These are phyloP conservation scores for Cerceris ruficornis DNA, from an alignment of 2,888 invertebrate genomes.

Conservation along the genomic window DNA sequence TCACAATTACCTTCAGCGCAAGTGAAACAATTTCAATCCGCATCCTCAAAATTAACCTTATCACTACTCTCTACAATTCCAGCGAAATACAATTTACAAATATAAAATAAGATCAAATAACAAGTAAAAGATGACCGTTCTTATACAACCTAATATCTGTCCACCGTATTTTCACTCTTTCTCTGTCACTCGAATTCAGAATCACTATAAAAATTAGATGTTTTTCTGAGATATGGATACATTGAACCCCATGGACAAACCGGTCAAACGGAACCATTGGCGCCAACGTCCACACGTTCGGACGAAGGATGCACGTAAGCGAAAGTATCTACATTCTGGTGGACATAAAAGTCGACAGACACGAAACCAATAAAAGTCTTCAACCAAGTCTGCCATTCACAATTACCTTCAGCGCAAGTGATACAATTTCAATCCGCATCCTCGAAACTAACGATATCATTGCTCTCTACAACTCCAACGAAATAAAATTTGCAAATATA, in stretches of 20 bases:
- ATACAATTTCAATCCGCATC: too few species aligned
- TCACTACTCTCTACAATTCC: not conserved
- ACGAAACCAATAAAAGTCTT: slow-evolving; percentile 38
- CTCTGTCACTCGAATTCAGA: too few species aligned
- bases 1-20: not conserved
- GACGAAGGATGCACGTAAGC: slow-evolving; percentile 27
- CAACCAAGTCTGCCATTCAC: not conserved
- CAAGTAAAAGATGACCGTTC: not conserved
- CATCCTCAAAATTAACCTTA: too few species aligned
- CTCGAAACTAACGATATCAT: too few species aligned
- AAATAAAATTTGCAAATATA: not conserved
- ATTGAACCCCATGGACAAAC: slow-evolving; percentile 22
- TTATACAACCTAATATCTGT: not conserved
- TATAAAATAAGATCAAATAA: not conserved
- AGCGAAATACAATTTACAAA: not conserved
- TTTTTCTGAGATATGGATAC: slow-evolving; percentile 34
- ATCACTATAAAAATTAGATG: slow-evolving; percentile 21
- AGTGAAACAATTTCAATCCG: too few species aligned
- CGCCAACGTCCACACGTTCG: slow-evolving; percentile 48
- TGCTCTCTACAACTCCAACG: not conserved
- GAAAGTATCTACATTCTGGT: slow-evolving; percentile 36
- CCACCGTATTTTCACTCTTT: too few species aligned
- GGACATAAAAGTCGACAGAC: slow-evolving; percentile 44
- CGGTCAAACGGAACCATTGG: slow-evolving; percentile 40
- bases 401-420: not conserved